A percentile compares a stretch with the other conserved stretches of the same genome.
Evolutionary conservation across 2,797 vertebrate species (phyloP).

Genomic region (Coilia nasus): DNA sequence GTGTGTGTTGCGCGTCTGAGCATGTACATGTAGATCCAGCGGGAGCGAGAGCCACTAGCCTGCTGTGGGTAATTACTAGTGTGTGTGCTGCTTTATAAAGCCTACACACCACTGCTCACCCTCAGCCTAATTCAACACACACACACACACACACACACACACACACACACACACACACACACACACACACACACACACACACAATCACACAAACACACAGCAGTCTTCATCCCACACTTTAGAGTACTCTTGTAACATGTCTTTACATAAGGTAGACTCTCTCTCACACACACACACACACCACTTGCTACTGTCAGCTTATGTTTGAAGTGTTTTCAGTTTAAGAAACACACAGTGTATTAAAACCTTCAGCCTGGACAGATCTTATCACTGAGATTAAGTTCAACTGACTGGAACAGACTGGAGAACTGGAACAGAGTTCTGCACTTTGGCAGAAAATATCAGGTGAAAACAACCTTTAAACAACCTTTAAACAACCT

Average conservation of each 20-base stretch:
- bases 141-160: not conserved
- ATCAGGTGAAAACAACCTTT: too few relatives aligned
- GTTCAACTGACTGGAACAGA: not conserved
- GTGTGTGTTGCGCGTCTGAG: not conserved
- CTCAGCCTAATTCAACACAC: not conserved
- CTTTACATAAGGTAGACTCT: not conserved
- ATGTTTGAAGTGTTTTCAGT: not conserved
- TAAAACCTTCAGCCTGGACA: not conserved
- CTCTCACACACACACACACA: not conserved
- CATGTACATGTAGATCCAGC: too few relatives aligned
- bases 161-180: not conserved
- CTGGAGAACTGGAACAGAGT: too few relatives aligned
- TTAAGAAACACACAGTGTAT: not conserved
- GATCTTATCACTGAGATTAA: not conserved
- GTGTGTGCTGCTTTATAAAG: not conserved
- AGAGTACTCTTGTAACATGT: not conserved
- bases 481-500: too few relatives aligned
- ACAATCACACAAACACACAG: not conserved
- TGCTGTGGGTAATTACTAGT: constrained; percentile 1
- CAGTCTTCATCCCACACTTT: not conserved
- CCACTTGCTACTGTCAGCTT: not conserved
- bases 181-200: too few relatives aligned
- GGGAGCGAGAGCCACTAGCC: too few relatives aligned
- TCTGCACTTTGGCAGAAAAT: too few relatives aligned
- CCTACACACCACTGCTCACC: not conserved